Percentiles rank a stretch among this genome's conserved stretches.
Conservation (phyloP, 2,888 invertebrate genomes). For the Lomographa bimaculata region DNA sequence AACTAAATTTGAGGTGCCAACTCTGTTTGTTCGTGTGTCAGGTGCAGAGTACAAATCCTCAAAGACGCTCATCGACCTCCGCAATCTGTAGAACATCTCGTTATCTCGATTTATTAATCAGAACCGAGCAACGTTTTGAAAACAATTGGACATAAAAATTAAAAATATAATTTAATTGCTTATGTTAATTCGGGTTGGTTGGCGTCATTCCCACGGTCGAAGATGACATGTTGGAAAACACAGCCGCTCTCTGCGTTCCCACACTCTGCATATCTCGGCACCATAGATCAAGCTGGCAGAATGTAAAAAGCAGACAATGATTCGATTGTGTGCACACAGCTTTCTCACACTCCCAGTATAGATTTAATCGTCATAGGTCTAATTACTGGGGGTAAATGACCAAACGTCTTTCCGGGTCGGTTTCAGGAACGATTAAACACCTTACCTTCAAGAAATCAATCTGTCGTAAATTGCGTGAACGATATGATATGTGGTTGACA, state of each 20-base stretch:
- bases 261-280: conserved; percentile 82
- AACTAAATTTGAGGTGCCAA: too few relatives aligned
- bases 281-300: conserved; percentile 79
- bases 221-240: conserved; percentile 78
- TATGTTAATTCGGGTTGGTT: conserved; percentile 49
- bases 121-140: conserved; percentile 30
- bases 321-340: conserved; percentile 79
- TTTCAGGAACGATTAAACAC: conserved; percentile 30
- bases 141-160: conserved; percentile 55
- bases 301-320: conserved; percentile 80
- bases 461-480: too few relatives aligned
- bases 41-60: neutral
- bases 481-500: too few relatives aligned
- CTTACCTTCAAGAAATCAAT: too few relatives aligned
- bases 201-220: conserved; percentile 64
- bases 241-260: conserved; percentile 65
- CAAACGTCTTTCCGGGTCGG: conserved; percentile 58
- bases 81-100: conserved; percentile 25
- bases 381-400: conserved; percentile 80
- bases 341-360: conserved; percentile 76
- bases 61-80: conserved; percentile 13
- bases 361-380: conserved; percentile 72
- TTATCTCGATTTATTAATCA: conserved; percentile 29
- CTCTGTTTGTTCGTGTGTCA: too few relatives aligned
- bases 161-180: conserved; percentile 50